Evolutionary conservation across 1,140 invertebrate species (phyloP), one percentile per base, ranked within the genome.

Genomic region (Macrotrachela quadricornifera): DNA sequence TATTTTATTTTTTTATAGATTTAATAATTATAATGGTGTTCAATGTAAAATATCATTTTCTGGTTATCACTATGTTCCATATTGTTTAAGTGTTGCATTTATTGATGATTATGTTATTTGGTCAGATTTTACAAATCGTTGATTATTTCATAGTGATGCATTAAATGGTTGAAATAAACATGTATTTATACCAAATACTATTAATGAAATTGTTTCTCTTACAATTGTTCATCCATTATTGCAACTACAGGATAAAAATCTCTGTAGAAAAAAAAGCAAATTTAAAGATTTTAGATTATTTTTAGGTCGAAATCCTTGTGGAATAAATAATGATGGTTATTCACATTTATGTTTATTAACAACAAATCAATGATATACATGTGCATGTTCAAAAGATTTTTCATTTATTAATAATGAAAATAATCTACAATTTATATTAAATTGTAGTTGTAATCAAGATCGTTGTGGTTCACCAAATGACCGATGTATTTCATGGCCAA

Each of bases 291-390:
- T 30, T 30, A 4, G n/a, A 4, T 30, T 30, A 4, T 8, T 30
- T 30, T 2, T 30, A 30, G 21, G 2, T 4, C 21, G 3, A 0
- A 85, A 95, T 73, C 90, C 91, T 0, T 97, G 92, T 64, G 82
- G 79, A 0, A 72, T 71, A 0, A 82, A 90, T 61, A 96, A 96
- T 65, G 90, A 88, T n/a, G 86, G 85, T 0, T 97, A 92, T 64
- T 91, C 86, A 0, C 90, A 96, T 74, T 73, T 97, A 0, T 97
- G 92, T 66, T 71, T 97, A 0, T 81, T 96, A 17, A 76, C 81
- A 0, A 83, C 84, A 39, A 85, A 80, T 59, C 77, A 83, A 62
- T 63, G 75, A 78, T 70, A 61, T 57, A 63, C 60, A 8, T 99
- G 92, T 64, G 79, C 79, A 14, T 99, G 92, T 68, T 91, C 91